Evolutionary conservation across 2,888 invertebrate genomes (phyloP), one percentile per base, ranked within the genome.

Genomic region (Stenoptilia bipunctidactyla): DNA sequence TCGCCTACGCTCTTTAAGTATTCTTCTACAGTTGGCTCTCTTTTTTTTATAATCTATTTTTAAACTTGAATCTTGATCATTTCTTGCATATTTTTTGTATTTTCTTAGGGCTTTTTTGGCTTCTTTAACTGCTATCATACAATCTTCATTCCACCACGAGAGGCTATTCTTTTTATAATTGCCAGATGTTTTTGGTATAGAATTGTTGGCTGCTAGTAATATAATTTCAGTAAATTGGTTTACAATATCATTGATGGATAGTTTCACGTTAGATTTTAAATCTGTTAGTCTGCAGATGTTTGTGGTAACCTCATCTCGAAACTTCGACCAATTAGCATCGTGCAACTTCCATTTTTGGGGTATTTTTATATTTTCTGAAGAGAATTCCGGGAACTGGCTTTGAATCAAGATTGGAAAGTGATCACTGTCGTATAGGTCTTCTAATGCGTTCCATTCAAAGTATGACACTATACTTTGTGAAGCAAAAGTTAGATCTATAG

Each of bases 401-500:
- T 30, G 38, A 12, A 41, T 41, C 12, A 27, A 34, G 37, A 44
- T 44, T 10, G 44, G 45, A 13, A 44, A 46, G 13, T 44, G 46
- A 20, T 46, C 47, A 42, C 45, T 46, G n/a, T 46, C 45, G 33
- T 43, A 44, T 27, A 46, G 40, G 34, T 45, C 39, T 1, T 48
- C 48, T 35, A 48, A 36, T 10, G 45, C 44, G 37, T 46, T 43
- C 45, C 48, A 48, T 33, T 47, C 45, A 44, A 47, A 47, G 46
- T 45, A 48, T 37, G 44, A 40, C 8, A 30, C 27, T 40, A 44
- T 45, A 43, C 36, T 43, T 43, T 41, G 43, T 41, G 42, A 45
- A 43, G 44, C 42, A 1, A 47, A 36, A 40, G 45, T 40, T 38
- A 43, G 13, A 40, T 45, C 43, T 25, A 43, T 43, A 20, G 4